Evolutionary conservation across 1,140 invertebrate species (phyloP).

Genomic region (Oppia nitens): DNA sequence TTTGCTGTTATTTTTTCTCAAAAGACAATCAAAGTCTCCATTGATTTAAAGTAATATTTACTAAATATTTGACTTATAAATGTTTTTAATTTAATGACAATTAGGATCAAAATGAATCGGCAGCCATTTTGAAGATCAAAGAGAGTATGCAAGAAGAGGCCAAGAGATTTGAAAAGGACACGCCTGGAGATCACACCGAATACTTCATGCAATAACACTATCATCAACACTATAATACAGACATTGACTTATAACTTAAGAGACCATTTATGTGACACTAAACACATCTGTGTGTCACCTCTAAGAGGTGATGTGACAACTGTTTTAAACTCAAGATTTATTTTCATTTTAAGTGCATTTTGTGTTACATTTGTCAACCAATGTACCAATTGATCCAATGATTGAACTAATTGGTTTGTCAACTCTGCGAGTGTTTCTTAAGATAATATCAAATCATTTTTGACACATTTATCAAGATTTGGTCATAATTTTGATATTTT

Average conservation of each 20-base stretch:
- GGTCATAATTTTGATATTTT: no score
- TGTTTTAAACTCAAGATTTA: neutral
- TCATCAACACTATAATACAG: no score
- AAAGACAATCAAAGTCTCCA: no score
- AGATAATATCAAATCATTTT: no score
- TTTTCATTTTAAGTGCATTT: neutral
- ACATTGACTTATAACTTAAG: neutral
- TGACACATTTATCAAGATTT: no score
- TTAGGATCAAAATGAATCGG: slow-evolving; percentile 82
- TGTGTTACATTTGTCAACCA: neutral
- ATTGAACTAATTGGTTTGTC: neutral
- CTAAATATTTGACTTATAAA: no score
- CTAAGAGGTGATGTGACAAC: neutral
- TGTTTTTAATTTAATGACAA: no score
- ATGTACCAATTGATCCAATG: neutral
- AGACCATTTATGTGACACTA: neutral
- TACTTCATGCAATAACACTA: slow-evolving; percentile 35
- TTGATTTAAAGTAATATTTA: no score
- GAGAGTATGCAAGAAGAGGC: slow-evolving; percentile 98
- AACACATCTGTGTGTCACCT: neutral
- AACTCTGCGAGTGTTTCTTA: no score
- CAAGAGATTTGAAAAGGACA: slow-evolving; percentile 97
- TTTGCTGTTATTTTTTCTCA: neutral
- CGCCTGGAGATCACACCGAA: slow-evolving; percentile 65
- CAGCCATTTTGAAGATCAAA: slow-evolving; percentile 97